Evolutionary conservation across 2,888 invertebrate species (phyloP).

Genomic region (Cosmia trapezina): DNA sequence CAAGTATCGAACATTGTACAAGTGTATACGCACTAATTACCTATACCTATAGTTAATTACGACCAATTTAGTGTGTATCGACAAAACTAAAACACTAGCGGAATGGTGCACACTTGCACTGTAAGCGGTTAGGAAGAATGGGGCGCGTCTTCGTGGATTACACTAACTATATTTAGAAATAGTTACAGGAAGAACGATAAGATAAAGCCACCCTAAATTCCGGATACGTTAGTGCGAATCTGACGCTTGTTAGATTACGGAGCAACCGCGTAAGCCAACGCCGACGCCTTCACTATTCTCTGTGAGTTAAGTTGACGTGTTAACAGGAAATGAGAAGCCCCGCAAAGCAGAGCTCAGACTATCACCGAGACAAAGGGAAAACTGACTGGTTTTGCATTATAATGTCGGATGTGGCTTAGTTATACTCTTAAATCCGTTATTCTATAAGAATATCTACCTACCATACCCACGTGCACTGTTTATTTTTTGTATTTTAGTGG

Average conservation of each 20-base stretch:
- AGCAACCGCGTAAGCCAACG: slow-evolving; percentile 9
- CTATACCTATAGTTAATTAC: too few species aligned
- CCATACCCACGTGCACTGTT: neutral
- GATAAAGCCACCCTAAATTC: neutral
- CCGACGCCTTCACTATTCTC: neutral
- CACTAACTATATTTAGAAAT: neutral
- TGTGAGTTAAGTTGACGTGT: slow-evolving; percentile 5
- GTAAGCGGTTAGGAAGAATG: too few species aligned
- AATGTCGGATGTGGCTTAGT: neutral
- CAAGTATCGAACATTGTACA: too few species aligned
- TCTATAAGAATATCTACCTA: neutral
- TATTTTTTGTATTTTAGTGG: neutral
- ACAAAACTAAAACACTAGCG: too few species aligned
- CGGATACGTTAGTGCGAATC: neutral
- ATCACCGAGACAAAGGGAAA: slow-evolving; percentile 12
- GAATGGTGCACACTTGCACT: too few species aligned
- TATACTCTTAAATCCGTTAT: neutral
- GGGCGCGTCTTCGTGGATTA: too few species aligned
- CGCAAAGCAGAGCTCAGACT: slow-evolving; percentile 20
- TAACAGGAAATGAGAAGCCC: slow-evolving; percentile 48
- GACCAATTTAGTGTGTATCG: too few species aligned
- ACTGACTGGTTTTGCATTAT: slow-evolving; percentile 5
- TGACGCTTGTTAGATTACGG: slow-evolving; percentile 7
- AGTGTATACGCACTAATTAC: too few species aligned
- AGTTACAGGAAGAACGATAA: neutral